Percentiles rank a stretch among this genome's conserved stretches.
phyloP scores from a whole-genome alignment of 2,888 invertebrate species.

The Melipona beecheii region DNA sequence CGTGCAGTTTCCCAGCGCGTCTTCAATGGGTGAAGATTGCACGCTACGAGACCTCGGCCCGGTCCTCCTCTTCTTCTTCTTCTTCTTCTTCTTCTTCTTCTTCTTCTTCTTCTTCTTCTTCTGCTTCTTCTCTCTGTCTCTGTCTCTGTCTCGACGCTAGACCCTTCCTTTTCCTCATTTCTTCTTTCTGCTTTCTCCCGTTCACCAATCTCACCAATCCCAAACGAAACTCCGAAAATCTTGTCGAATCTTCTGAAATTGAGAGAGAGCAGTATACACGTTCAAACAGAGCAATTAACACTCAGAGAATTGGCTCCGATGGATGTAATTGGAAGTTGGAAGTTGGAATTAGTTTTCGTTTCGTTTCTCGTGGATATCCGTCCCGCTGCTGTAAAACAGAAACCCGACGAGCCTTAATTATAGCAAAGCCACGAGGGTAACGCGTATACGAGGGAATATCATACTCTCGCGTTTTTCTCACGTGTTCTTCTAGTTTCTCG shows the following conservation, averaged over 20 bases:
- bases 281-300: neutral
- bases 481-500: conserved; percentile 61
- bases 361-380: neutral
- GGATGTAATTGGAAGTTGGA: neutral
- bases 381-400: conserved; percentile 2
- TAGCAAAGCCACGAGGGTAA: conserved; percentile 36
- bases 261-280: no score
- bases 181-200: neutral
- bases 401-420: conserved; percentile 32
- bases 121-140: conserved; percentile 34
- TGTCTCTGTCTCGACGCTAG: neutral
- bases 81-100: conserved; percentile 48
- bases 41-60: conserved; percentile 81
- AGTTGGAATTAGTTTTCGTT: no score
- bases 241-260: neutral
- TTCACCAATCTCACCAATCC: conserved; percentile 43
- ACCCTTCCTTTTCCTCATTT: conserved; percentile 6
- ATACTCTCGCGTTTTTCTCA: conserved; percentile 61
- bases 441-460: conserved; percentile 52
- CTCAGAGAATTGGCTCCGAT: neutral
- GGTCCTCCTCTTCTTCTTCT: conserved; percentile 69
- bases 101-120: conserved; percentile 57
- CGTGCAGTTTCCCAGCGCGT: conserved; percentile 83
- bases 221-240: conserved; percentile 6
- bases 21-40: conserved; percentile 84